Evolutionary conservation across 2,113 vertebrate genomes (phyloP), one percentile per base, ranked within the genome.

Genomic region (Scomber japonicus): DNA sequence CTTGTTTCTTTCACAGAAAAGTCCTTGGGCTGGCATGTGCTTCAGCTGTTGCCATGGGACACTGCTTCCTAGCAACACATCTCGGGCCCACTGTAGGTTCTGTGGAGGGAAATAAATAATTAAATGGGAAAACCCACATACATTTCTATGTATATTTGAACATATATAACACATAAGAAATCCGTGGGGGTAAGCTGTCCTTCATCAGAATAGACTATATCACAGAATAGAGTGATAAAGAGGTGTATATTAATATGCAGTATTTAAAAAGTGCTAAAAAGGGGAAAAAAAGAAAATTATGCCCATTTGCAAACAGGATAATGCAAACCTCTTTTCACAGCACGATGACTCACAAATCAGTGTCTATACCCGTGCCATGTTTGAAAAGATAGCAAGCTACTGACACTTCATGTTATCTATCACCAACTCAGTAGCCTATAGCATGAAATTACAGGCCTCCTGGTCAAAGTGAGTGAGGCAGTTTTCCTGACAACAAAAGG

Each of bases 11-110:
- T 99, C 98, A 0, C 96, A 99, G 96, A 99, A 99, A 94, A 99
- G 97, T 94, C 98, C 98, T 96, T 99, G 98, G 88, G 98, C 98
- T 84, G 98, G 98, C 98, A 99, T 99, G 96, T 99, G 98, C 95
- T 97, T 97, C 95, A 99, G 97, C 90, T 97, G 98, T 97, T 99
- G 98, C 98, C 98, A 99, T 82, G 97, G 96, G 93, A 98, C 95
- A 94, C 96, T 94, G 68, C 98, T 98, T 95, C 98, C 98, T 97
- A 99, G 97, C 96, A 99, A 97, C 97, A 99, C 97, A 9, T 99
- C 98, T 7, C 98, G 95, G 70, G 98, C 98, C 98, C 98, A 99
- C 95, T 97, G 97, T 94, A 99, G 96, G 94, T 99, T 99, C 98
- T 99, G 95, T 84, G 90, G 92, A 83, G 88, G 94, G 62, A 82